Evolutionary conservation across 2,888 invertebrate species (phyloP).

Genomic region (Harmothoe impar): DNA sequence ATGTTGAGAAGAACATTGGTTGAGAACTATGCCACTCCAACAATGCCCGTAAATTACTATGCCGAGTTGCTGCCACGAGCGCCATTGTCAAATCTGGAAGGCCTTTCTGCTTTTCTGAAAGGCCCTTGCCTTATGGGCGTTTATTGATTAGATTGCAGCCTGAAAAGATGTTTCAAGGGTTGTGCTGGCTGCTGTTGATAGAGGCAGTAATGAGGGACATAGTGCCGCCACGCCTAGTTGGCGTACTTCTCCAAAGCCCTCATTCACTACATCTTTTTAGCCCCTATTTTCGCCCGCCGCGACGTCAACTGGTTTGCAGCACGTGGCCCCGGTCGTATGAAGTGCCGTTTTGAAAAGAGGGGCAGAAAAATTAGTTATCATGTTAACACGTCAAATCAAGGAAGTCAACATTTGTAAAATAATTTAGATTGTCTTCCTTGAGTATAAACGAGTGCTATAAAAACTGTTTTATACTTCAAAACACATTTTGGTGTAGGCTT

Average conservation of each 20-base stretch:
- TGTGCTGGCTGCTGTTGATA: not conserved
- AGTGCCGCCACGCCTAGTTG: conserved; percentile 14
- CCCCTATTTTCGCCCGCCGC: not conserved
- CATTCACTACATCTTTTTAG: conserved; percentile 1
- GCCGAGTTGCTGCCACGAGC: not conserved
- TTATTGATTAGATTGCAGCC: conserved; percentile 38
- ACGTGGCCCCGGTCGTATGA: not conserved
- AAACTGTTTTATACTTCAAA: no score
- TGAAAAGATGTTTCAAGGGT: conserved; percentile 57
- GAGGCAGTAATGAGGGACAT: conserved; percentile 9
- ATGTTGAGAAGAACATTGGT: not conserved
- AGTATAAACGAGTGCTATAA: no score
- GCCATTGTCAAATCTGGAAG: conserved; percentile 13
- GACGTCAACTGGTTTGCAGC: not conserved
- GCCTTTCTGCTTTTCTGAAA: not conserved
- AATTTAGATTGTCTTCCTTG: no score
- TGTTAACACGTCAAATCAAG: no score
- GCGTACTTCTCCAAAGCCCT: not conserved
- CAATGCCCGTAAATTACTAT: conserved; percentile 27
- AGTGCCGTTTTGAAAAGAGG: not conserved
- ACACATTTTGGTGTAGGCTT: no score
- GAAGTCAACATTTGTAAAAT: no score
- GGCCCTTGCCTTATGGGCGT: conserved; percentile 6
- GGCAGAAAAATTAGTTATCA: no score
- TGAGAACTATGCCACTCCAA: not conserved